Evolutionary conservation across 2,113 vertebrate genomes (phyloP).

Genomic region (Lucifuga dentata): DNA sequence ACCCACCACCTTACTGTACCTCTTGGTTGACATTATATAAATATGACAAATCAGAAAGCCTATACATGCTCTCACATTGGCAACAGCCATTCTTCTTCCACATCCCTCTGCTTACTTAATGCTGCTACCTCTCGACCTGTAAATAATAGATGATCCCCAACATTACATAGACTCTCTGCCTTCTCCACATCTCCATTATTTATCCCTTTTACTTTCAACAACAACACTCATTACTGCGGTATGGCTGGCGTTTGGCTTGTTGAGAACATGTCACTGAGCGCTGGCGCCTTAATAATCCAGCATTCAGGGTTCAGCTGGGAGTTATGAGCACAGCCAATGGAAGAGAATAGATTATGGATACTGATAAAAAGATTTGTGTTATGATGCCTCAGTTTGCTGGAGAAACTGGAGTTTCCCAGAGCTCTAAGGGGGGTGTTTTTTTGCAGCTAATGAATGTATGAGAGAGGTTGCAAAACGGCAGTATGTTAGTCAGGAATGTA

Average conservation of each 20-base stretch:
- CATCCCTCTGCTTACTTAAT: conserved; percentile 47
- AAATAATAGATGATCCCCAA: conserved; percentile 78
- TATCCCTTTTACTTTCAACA: conserved; percentile 56
- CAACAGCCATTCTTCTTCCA: conserved; percentile 48
- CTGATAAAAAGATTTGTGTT: conserved; percentile 24
- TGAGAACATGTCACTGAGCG: conserved; percentile 22
- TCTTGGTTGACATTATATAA: conserved; percentile 38
- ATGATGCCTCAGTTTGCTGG: conserved; percentile 16
- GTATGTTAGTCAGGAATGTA: not conserved
- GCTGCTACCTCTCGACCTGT: conserved; percentile 57
- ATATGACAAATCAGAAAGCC: conserved; percentile 53
- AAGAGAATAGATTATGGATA: not conserved
- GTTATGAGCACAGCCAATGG: conserved; percentile 15
- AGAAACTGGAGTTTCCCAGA: not conserved
- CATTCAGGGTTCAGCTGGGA: conserved; percentile 34
- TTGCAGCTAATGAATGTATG: not conserved
- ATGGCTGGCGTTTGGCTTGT: conserved; percentile 13
- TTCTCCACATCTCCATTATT: conserved; percentile 69
- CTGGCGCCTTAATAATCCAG: conserved; percentile 26
- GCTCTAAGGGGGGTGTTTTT: not conserved
- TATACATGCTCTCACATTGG: conserved; percentile 34
- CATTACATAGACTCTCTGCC: conserved; percentile 61
- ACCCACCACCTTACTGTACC: not conserved
- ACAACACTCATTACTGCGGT: conserved; percentile 53
- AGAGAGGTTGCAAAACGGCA: not conserved